Evolutionary conservation across 2,888 invertebrate species (phyloP).

Genomic region (Brachycybe producta): DNA sequence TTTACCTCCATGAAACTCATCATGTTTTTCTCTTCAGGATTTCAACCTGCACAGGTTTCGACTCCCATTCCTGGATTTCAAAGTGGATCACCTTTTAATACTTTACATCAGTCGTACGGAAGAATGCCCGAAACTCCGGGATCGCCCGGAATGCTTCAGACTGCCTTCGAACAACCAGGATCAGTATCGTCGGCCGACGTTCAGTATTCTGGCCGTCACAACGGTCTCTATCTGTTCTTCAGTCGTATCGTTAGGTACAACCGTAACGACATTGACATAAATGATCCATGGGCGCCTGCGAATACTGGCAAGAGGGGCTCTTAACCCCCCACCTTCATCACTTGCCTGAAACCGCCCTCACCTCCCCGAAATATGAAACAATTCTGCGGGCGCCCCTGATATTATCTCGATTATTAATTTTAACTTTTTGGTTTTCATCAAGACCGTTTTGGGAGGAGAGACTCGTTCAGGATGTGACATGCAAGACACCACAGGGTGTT

Average conservation of each 20-base stretch:
- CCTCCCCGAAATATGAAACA: too few relatives aligned
- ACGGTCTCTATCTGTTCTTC: slow-evolving; percentile 82
- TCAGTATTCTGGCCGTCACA: slow-evolving; percentile 66
- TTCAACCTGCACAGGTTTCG: slow-evolving; percentile 11
- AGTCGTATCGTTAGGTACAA: slow-evolving; percentile 56
- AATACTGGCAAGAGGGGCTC: too few relatives aligned
- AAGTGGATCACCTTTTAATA: neutral
- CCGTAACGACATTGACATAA: neutral
- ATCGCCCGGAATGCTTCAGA: neutral
- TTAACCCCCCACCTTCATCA: too few relatives aligned
- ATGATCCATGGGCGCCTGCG: too few relatives aligned
- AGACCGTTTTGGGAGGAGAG: slow-evolving; percentile 64
- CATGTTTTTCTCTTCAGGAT: neutral
- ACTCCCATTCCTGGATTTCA: slow-evolving; percentile 5
- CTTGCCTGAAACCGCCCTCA: too few relatives aligned
- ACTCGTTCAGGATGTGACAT: slow-evolving; percentile 27
- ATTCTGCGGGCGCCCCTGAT: too few relatives aligned
- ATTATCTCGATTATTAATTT: too few relatives aligned
- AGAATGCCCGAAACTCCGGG: neutral
- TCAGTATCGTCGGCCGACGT: slow-evolving; percentile 27
- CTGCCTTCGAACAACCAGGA: slow-evolving; percentile 22
- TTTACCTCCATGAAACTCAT: neutral
- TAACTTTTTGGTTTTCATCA: too few relatives aligned
- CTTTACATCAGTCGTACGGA: slow-evolving; percentile 3
- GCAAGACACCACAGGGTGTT: slow-evolving; percentile 27